Percentiles rank a stretch among this genome's conserved stretches.
These are phyloP conservation scores for Paramisgurnus dabryanus DNA, from an alignment of 2,113 vertebrate genomes.

Conservation along the genomic window DNA sequence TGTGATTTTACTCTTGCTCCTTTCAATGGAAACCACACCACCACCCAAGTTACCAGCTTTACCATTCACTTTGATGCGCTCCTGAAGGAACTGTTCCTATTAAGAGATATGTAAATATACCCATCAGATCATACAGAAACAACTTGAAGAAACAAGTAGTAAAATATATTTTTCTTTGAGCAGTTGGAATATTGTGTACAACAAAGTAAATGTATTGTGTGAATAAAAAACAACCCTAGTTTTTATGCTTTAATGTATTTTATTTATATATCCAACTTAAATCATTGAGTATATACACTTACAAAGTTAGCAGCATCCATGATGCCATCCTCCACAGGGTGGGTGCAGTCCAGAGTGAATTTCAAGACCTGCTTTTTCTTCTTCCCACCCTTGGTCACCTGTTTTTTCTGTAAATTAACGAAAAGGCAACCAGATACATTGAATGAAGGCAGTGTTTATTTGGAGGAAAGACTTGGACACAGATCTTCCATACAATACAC, in stretches of 20 bases:
- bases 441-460: rapidly evolving
- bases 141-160: background rate
- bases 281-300: conserved; percentile 61
- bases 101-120: background rate
- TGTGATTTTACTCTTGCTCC: conserved; percentile 96
- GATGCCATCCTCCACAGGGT: conserved; percentile 98
- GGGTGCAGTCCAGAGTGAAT: conserved; percentile 96
- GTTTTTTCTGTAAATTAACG: conserved; percentile 81
- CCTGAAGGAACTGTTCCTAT: conserved; percentile 96
- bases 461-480: background rate
- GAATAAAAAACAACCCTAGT: too few relatives aligned
- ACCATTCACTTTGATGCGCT: conserved; percentile 96
- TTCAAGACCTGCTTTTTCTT: conserved; percentile 97
- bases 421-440: background rate
- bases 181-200: too few relatives aligned
- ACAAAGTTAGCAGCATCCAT: conserved; percentile 99
- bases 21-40: conserved; percentile 91
- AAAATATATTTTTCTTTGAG: background rate
- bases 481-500: background rate
- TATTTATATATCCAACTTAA: too few relatives aligned
- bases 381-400: conserved; percentile 87
- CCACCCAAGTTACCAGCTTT: conserved; percentile 93
- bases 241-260: too few relatives aligned
- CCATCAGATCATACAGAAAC: background rate
- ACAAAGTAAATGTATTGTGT: too few relatives aligned